Conservation (phyloP, 2,113 vertebrate species). For the Catharus minimus region DNA sequence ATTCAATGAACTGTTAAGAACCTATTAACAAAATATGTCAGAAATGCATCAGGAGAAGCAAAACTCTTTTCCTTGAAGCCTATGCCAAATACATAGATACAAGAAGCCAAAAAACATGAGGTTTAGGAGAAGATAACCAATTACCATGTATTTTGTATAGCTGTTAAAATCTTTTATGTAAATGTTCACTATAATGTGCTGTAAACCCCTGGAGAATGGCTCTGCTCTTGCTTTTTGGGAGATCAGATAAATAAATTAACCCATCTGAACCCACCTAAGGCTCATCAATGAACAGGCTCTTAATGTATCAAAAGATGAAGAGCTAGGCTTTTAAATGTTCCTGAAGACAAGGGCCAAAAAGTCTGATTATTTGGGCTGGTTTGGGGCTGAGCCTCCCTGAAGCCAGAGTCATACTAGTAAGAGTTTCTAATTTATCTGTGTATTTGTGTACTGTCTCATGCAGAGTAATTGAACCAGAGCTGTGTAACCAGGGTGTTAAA, state of each 20-base stretch:
- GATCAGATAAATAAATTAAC: neutral
- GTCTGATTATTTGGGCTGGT: neutral
- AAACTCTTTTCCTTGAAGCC: neutral
- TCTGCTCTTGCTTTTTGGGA: neutral
- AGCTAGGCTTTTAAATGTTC: neutral
- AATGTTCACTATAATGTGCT: neutral
- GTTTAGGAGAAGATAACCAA: neutral
- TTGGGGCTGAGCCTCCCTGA: neutral
- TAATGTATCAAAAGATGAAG: neutral
- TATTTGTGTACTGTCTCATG: neutral
- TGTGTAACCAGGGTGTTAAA: fast-evolving
- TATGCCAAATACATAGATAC: neutral
- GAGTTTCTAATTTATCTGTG: neutral
- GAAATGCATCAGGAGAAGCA: neutral
- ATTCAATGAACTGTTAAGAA: neutral
- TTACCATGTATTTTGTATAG: neutral
- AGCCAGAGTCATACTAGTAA: neutral
- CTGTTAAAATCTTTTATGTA: neutral
- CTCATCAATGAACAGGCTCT: neutral
- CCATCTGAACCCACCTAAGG: neutral
- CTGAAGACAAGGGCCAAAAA: neutral
- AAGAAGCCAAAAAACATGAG: neutral
- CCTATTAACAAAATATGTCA: neutral
- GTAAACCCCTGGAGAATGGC: neutral
- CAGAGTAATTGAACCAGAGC: neutral